These are phyloP conservation scores for Corynorhinus townsendii DNA, from an alignment of 2,113 vertebrate species.

Conservation along the genomic window DNA sequence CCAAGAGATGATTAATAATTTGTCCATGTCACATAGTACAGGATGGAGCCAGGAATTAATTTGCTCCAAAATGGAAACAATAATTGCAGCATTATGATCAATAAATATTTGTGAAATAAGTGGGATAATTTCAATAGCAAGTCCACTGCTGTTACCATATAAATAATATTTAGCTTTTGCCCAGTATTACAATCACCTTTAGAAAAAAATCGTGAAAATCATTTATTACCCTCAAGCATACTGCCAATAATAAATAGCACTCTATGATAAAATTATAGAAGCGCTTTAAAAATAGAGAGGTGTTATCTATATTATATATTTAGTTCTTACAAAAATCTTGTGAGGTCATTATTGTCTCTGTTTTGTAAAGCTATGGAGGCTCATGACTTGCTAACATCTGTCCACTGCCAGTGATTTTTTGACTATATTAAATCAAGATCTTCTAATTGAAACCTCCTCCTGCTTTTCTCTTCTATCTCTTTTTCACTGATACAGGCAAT, in stretches of 20 bases:
- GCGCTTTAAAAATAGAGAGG: neutral
- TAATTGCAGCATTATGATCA: neutral
- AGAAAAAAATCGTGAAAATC: neutral
- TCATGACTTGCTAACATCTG: neutral
- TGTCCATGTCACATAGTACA: neutral
- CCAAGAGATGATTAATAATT: neutral
- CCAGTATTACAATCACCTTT: neutral
- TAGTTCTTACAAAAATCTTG: neutral
- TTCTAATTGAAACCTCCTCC: neutral
- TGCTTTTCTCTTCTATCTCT: neutral
- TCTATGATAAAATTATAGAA: neutral
- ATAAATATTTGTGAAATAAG: slow-evolving; percentile 6
- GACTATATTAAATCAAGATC: neutral
- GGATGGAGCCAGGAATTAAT: neutral
- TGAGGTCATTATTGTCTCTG: neutral
- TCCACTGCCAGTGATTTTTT: neutral
- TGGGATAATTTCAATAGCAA: neutral
- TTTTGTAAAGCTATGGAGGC: neutral
- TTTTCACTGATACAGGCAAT: neutral
- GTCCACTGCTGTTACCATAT: neutral
- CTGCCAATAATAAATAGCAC: neutral
- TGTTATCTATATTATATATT: neutral
- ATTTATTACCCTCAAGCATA: neutral
- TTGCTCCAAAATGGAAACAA: neutral
- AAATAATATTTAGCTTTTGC: slow-evolving; percentile 7